Evolutionary conservation across 2,797 vertebrate genomes (phyloP).

Genomic region (Gouania willdenowi): DNA sequence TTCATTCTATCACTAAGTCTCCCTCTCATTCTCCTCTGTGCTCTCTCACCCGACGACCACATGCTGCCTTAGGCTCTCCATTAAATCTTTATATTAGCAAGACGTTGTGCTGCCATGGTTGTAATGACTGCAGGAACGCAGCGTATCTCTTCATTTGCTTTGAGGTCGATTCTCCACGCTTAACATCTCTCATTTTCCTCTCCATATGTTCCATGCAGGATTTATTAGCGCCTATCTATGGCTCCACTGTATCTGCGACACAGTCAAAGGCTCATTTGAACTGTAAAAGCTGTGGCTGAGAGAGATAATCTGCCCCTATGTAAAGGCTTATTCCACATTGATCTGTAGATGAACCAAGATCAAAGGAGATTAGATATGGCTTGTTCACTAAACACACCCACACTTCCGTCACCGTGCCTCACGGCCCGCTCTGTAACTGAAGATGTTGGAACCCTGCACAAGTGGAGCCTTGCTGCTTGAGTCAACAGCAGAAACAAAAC

Average conservation of each 20-base stretch:
- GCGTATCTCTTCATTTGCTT: constrained; percentile 34
- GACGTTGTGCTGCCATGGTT: constrained; percentile 4
- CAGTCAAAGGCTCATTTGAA: constrained; percentile 15
- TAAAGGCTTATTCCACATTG: constrained; percentile 47
- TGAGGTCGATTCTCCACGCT: constrained; percentile 32
- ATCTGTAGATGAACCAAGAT: constrained; percentile 50
- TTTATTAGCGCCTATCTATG: constrained; percentile 17
- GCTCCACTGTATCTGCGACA: constrained; percentile 13
- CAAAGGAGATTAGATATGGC: constrained; percentile 44
- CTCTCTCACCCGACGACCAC: constrained; percentile 11
- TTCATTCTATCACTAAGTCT: constrained; percentile 1
- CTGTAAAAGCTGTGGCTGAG: constrained; percentile 14
- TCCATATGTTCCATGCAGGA: constrained; percentile 24
- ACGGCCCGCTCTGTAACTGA: constrained; percentile 1
- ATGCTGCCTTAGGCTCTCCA: constrained; percentile 30
- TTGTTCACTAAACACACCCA: constrained; percentile 18
- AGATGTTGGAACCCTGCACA: constrained; percentile 4
- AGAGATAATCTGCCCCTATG: constrained; percentile 46
- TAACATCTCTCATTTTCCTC: constrained; percentile 27
- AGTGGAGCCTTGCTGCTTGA: not conserved
- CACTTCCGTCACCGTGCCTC: not conserved
- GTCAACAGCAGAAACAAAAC: not conserved
- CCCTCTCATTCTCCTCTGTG: not conserved
- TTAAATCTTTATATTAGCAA: constrained; percentile 43
- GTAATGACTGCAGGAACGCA: constrained; percentile 20